Percentiles rank a stretch among this genome's conserved stretches.
Conservation (phyloP, 2,113 vertebrate species). For the Noturus placidus region DNA sequence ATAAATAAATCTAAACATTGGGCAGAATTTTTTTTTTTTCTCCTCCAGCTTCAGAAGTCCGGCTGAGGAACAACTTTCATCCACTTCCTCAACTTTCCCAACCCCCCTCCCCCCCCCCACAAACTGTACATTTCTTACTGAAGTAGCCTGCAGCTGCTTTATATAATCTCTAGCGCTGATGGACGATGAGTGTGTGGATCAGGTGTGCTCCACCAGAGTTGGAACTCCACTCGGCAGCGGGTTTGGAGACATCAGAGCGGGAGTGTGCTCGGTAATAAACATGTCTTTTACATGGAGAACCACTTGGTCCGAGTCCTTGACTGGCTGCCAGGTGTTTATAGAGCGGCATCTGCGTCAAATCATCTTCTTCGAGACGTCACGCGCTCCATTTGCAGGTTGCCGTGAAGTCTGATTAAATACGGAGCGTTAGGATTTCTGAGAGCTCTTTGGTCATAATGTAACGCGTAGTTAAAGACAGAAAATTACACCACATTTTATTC, state of each 20-base stretch:
- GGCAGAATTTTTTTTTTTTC: neutral
- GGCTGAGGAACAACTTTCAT: neutral
- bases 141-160: neutral
- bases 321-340: neutral
- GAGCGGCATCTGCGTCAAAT: constrained; percentile 12
- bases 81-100: neutral
- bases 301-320: neutral
- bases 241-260: neutral
- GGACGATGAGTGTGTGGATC: neutral
- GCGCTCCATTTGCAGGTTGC: neutral
- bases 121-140: neutral
- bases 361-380: neutral
- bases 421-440: neutral
- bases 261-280: neutral
- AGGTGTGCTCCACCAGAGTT: neutral
- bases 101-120: neutral
- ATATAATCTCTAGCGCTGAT: neutral
- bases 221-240: neutral
- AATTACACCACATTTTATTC: neutral
- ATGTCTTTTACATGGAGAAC: neutral
- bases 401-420: neutral
- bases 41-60: neutral
- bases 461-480: neutral
- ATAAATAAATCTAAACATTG: no score
- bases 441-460: constrained; percentile 9